Evolutionary conservation across 2,113 vertebrate species (phyloP).

Genomic region (Pelmatolapia mariae): DNA sequence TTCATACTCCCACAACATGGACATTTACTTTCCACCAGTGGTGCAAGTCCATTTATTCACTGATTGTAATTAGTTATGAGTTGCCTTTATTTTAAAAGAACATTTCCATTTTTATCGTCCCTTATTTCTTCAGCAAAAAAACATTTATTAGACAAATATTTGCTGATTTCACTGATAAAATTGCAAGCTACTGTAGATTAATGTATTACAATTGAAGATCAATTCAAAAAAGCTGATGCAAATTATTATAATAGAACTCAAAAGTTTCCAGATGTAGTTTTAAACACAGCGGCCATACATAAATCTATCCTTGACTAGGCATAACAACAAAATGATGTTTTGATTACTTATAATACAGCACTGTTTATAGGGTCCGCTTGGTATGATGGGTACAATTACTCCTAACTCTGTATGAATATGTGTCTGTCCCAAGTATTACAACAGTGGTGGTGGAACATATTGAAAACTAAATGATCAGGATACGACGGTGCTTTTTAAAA

Average conservation of each 20-base stretch:
- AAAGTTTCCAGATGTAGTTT: background rate
- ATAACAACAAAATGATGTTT: background rate
- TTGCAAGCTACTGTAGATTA: background rate
- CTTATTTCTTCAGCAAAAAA: background rate
- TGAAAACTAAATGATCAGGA: background rate
- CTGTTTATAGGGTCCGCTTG: background rate
- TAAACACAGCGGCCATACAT: background rate
- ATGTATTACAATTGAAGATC: background rate
- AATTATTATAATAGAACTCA: background rate
- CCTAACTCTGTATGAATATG: background rate
- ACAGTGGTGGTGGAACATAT: background rate
- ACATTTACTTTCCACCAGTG: background rate
- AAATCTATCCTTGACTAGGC: background rate
- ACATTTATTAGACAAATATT: background rate
- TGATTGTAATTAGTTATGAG: background rate
- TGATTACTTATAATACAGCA: background rate
- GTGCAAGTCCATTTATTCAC: background rate
- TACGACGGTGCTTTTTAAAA: background rate
- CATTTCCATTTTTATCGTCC: background rate
- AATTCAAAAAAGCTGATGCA: background rate
- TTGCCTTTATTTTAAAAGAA: background rate
- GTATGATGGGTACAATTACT: background rate
- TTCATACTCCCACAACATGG: background rate
- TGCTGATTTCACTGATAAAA: background rate
- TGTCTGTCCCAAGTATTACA: background rate